Evolutionary conservation across 1,140 invertebrate species (phyloP).

Genomic region (Octopus sinensis): DNA sequence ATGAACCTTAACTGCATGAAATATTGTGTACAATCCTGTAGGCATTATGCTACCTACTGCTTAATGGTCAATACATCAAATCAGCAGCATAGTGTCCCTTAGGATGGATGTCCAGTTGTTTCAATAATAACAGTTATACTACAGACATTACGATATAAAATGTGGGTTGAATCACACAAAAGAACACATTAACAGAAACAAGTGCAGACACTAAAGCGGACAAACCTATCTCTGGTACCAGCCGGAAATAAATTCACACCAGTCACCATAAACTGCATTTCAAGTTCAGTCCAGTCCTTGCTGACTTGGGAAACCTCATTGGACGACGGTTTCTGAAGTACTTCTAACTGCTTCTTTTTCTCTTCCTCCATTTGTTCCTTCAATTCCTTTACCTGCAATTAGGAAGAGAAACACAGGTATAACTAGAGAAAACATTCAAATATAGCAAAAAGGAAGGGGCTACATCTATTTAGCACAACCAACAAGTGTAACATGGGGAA

Average conservation of each 20-base stretch:
- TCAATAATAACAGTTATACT: not conserved
- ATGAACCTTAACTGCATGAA: too few relatives aligned
- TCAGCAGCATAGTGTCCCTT: too few relatives aligned
- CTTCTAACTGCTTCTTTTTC: conserved; percentile 63
- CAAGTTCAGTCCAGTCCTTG: conserved; percentile 73
- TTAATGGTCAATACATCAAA: too few relatives aligned
- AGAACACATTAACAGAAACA: too few relatives aligned
- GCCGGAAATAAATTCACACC: conserved; percentile 94
- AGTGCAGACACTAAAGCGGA: too few relatives aligned
- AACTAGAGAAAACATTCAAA: not conserved
- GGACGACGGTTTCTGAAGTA: conserved; percentile 41
- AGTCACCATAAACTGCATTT: conserved; percentile 87
- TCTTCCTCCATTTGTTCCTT: conserved; percentile 76
- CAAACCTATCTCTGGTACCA: conserved; percentile 83
- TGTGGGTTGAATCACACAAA: too few relatives aligned
- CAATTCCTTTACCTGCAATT: conserved; percentile 65
- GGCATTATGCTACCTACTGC: too few relatives aligned
- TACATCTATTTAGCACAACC: too few relatives aligned
- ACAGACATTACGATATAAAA: conserved; percentile 12
- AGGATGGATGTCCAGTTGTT: too few relatives aligned
- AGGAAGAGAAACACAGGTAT: conserved; percentile 1
- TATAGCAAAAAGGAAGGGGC: too few relatives aligned
- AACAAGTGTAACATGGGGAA: too few relatives aligned
- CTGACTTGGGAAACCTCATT: conserved; percentile 26
- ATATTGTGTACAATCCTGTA: too few relatives aligned